Evolutionary conservation across 2,888 invertebrate genomes (phyloP).

Genomic region (Ichneumoninae sp.): DNA sequence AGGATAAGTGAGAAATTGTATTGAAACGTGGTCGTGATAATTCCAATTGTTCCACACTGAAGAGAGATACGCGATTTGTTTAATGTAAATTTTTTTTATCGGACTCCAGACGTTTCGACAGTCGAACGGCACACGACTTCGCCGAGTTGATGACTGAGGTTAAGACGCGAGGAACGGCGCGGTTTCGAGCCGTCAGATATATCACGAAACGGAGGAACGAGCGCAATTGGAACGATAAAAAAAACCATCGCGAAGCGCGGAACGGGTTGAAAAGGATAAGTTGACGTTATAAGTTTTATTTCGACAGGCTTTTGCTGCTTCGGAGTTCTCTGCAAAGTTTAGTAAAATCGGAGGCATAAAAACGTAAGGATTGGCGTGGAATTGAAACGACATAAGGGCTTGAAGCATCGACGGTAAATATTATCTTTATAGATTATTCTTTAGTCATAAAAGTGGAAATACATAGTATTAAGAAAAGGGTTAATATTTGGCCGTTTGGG

Average conservation of each 20-base stretch:
- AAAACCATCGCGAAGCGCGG: not conserved
- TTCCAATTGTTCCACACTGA: not conserved
- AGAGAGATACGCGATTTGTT: conserved; percentile 12
- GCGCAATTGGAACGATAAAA: conserved; percentile 2
- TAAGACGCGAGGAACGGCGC: conserved; percentile 38
- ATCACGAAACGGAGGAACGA: conserved; percentile 39
- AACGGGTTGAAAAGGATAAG: not conserved
- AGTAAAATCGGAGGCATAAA: not conserved
- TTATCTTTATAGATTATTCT: not conserved
- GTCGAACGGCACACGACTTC: conserved; percentile 36
- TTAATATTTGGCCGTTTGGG: not conserved
- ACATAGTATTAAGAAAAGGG: not conserved
- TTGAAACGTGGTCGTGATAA: conserved; percentile 1
- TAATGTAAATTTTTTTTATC: conserved; percentile 3
- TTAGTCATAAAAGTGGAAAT: not conserved
- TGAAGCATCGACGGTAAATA: not conserved
- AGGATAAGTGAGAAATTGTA: not conserved
- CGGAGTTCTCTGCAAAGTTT: not conserved
- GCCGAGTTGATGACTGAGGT: conserved; percentile 54
- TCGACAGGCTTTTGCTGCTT: not conserved
- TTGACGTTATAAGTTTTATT: not conserved
- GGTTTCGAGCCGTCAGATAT: conserved; percentile 40
- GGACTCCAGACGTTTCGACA: conserved; percentile 22
- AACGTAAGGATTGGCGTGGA: too few relatives aligned
- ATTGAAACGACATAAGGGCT: not conserved